Evolutionary conservation across 2,888 invertebrate species (phyloP).

Genomic region (Eustalomyia histrio): DNA sequence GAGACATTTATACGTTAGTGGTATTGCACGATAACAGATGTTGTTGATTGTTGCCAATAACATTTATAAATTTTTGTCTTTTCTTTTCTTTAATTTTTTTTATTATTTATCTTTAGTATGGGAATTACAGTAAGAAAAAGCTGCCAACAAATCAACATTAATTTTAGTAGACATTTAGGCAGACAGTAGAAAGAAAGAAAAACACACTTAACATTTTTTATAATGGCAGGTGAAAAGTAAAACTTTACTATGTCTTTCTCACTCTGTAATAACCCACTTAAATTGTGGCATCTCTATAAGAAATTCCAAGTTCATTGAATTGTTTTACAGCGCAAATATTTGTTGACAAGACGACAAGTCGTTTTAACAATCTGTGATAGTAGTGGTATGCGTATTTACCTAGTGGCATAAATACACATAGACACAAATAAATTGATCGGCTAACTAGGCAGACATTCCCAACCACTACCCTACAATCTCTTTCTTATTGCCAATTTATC

Average conservation of each 20-base stretch:
- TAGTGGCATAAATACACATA: conserved; percentile 51
- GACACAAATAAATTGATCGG: neutral
- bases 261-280: conserved; percentile 55
- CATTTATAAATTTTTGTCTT: neutral
- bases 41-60: neutral
- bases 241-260: conserved; percentile 39
- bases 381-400: conserved; percentile 39
- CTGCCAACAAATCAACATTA: conserved; percentile 6
- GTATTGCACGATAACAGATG: neutral
- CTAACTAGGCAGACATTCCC: neutral
- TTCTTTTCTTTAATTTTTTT: neutral
- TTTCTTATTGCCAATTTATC: no score
- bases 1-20: neutral
- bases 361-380: conserved; percentile 41
- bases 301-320: conserved; percentile 55
- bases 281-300: conserved; percentile 43
- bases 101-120: neutral
- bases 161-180: conserved; percentile 58
- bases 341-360: conserved; percentile 52
- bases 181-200: conserved; percentile 44
- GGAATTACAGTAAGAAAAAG: neutral
- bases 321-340: conserved; percentile 24
- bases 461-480: neutral
- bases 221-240: conserved; percentile 60
- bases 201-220: conserved; percentile 34